These are phyloP conservation scores for Siniperca obscura DNA, from an alignment of 2,797 vertebrate genomes.

Conservation along the genomic window DNA sequence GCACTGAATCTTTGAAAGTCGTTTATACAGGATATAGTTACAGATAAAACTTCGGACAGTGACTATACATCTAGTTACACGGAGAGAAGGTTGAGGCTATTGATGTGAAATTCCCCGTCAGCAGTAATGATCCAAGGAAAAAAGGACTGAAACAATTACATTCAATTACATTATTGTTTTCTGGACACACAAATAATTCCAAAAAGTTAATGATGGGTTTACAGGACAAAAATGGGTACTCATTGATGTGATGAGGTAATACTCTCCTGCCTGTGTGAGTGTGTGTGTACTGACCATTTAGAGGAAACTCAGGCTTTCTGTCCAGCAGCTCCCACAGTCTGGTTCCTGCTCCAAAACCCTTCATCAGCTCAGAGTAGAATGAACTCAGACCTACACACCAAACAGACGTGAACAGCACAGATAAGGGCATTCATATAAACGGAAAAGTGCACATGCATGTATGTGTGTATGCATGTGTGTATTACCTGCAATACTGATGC, in stretches of 20 bases:
- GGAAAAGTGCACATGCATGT: background rate
- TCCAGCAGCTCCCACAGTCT: slow-evolving; percentile 96
- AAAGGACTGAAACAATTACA: background rate
- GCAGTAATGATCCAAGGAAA: background rate
- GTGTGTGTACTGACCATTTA: slow-evolving; percentile 85
- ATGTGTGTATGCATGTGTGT: background rate
- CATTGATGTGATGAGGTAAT: background rate
- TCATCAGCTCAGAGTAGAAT: slow-evolving; percentile 98
- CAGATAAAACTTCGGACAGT: background rate
- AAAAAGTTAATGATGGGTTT: background rate
- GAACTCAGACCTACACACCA: slow-evolving; percentile 90
- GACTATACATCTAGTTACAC: background rate
- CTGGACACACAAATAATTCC: background rate
- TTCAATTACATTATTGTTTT: background rate
- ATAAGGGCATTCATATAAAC: background rate
- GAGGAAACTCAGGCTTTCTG: slow-evolving; percentile 90
- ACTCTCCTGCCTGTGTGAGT: background rate
- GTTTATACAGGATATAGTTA: background rate
- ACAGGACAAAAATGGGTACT: background rate
- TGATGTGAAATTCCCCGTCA: background rate
- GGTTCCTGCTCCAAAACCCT: slow-evolving; percentile 94
- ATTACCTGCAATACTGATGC: slow-evolving; percentile 95
- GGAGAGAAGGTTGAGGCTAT: background rate
- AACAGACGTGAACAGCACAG: background rate
- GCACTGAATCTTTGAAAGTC: background rate